phyloP scores from a whole-genome alignment of 2,113 vertebrate genomes.

The Paratilapia polleni region DNA sequence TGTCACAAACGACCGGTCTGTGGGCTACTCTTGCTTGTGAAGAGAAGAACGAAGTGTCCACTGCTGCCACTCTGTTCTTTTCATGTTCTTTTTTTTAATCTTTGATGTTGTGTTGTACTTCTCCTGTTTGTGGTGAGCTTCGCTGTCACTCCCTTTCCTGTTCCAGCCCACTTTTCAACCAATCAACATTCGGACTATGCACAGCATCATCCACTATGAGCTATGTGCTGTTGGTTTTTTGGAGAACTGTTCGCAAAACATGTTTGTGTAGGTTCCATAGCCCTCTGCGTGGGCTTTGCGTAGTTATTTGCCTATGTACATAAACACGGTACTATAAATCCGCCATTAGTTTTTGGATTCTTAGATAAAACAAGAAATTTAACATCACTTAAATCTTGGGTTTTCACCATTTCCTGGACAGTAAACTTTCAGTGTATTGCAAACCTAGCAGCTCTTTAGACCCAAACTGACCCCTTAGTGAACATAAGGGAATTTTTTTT shows the following conservation, averaged over 20 bases:
- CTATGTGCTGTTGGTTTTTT: neutral
- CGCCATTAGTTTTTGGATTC: neutral
- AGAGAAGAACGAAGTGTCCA: no score
- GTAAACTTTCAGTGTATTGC: neutral
- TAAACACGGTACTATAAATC: neutral
- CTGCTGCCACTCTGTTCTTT: no score
- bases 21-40: no score
- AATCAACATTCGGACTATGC: neutral
- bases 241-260: neutral
- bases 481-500: neutral
- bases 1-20: no score
- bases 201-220: no score
- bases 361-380: neutral
- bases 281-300: neutral
- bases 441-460: neutral
- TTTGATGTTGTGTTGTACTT: neutral
- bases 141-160: no score
- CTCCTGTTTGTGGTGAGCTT: neutral
- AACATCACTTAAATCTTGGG: neutral
- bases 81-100: no score
- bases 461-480: no score
- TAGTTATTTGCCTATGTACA: neutral
- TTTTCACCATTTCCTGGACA: accelerated
- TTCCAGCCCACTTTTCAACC: neutral
- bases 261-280: accelerated